A percentile compares a stretch with the other conserved stretches of the same genome.
Evolutionary conservation across 2,888 invertebrate genomes (phyloP).

Genomic region (Drosophila bunnanda): DNA sequence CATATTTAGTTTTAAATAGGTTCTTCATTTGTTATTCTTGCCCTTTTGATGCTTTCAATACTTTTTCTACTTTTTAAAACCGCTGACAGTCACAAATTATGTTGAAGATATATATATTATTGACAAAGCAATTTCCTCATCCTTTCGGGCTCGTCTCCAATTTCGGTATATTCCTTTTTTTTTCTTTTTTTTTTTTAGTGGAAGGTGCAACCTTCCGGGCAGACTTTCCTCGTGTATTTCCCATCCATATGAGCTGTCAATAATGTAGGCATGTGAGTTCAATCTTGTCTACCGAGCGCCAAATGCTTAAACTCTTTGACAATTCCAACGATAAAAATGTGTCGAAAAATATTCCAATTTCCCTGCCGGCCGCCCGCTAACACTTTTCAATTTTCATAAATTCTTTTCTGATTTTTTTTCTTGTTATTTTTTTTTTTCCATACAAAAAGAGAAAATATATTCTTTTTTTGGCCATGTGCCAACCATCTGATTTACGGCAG

Average conservation of each 20-base stretch:
- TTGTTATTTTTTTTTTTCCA: background rate
- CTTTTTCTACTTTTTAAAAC: slow-evolving; percentile 2
- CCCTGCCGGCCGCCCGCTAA: slow-evolving; percentile 50
- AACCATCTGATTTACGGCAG: slow-evolving; percentile 77
- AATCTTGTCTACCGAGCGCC: slow-evolving; percentile 36
- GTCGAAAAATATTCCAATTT: slow-evolving; percentile 75
- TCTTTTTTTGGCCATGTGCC: slow-evolving; percentile 66
- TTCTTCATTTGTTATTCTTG: slow-evolving; percentile 16
- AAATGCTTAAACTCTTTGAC: slow-evolving; percentile 74
- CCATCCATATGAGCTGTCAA: slow-evolving; percentile 72
- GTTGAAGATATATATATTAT: slow-evolving; percentile 33
- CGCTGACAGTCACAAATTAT: slow-evolving; percentile 46
- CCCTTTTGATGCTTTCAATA: slow-evolving; percentile 6
- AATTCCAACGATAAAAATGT: slow-evolving; percentile 77
- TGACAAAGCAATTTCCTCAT: slow-evolving; percentile 47
- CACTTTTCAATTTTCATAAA: slow-evolving; percentile 77
- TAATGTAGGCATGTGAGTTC: slow-evolving; percentile 58
- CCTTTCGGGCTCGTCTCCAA: slow-evolving; percentile 17
- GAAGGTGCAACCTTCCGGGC: slow-evolving; percentile 23
- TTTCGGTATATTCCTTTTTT: slow-evolving; percentile 18
- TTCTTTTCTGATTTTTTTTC: slow-evolving; percentile 30
- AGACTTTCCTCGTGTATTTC: slow-evolving; percentile 18
- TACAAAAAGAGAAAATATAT: slow-evolving; percentile 5
- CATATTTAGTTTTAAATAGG: slow-evolving; percentile 29
- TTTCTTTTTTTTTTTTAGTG: background rate